A percentile compares a stretch with the other conserved stretches of the same genome.
Evolutionary conservation across 2,888 invertebrate species (phyloP).

Genomic region (Lochmaea crataegi): DNA sequence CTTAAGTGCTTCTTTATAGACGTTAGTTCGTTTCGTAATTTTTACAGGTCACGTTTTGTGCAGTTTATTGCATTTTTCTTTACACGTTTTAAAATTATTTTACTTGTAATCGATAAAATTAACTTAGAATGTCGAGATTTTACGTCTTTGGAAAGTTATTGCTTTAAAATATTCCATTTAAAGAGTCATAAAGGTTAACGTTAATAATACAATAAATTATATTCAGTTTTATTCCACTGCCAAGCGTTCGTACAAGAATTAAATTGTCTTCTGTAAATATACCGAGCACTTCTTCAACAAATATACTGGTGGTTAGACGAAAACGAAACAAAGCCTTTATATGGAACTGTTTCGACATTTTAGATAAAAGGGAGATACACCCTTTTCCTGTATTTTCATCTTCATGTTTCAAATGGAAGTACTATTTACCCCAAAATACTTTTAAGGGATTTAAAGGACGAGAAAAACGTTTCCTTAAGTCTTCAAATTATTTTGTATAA

Average conservation of each 20-base stretch:
- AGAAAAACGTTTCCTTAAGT: too few species aligned
- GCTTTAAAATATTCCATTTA: neutral
- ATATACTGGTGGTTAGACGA: neutral
- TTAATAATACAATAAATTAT: neutral
- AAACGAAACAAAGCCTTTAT: neutral
- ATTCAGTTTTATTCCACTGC: neutral
- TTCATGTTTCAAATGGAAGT: neutral
- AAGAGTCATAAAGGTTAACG: neutral
- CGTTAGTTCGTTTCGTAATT: constrained; percentile 52
- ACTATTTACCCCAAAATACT: neutral
- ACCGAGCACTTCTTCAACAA: neutral
- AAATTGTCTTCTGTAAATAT: neutral
- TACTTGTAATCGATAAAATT: neutral
- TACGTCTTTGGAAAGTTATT: neutral
- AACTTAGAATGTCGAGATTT: neutral
- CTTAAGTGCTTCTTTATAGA: constrained; percentile 55
- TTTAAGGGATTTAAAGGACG: neutral
- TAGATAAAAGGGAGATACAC: neutral
- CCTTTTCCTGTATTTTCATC: neutral
- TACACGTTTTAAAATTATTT: neutral
- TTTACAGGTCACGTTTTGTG: constrained; percentile 53
- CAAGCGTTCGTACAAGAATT: neutral
- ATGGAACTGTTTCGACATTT: neutral
- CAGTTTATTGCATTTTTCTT: constrained; percentile 45
- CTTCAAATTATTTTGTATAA: too few species aligned